These are phyloP conservation scores for Caracal caracal DNA, from an alignment of 2,113 vertebrate species.

Conservation along the genomic window DNA sequence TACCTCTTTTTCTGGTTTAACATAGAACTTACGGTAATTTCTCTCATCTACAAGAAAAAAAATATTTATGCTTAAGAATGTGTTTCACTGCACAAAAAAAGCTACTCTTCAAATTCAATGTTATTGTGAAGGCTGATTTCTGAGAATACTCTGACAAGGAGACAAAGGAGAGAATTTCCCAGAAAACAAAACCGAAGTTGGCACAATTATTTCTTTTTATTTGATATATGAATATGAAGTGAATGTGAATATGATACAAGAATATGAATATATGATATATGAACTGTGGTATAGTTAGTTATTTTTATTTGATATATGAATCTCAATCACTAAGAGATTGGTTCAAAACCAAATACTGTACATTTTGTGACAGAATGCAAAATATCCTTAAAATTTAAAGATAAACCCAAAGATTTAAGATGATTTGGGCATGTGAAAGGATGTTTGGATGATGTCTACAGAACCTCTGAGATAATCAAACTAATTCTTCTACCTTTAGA, in stretches of 20 bases:
- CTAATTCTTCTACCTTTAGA: not conserved
- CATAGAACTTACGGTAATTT: not conserved
- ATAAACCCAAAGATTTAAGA: not conserved
- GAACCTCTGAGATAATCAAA: not conserved
- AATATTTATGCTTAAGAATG: not conserved
- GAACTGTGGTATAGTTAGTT: not conserved
- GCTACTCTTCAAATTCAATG: not conserved
- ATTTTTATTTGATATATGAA: not conserved
- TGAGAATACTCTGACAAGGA: not conserved
- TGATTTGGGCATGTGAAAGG: not conserved
- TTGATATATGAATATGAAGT: not conserved
- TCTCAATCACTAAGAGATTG: not conserved
- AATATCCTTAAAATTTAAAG: not conserved
- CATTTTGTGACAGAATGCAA: not conserved
- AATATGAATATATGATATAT: too few species aligned
- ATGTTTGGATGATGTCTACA: not conserved
- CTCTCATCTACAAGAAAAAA: not conserved
- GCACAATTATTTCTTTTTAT: not conserved
- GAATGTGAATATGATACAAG: too few species aligned
- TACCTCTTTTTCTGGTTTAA: not conserved
- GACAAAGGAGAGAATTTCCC: not conserved
- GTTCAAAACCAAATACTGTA: not conserved
- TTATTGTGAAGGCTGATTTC: not conserved
- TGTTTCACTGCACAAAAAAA: not conserved
- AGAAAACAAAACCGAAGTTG: not conserved